A percentile compares a stretch with the other conserved stretches of the same genome.
Conservation (phyloP, 2,888 invertebrate species). For the Dendrolimus houi region DNA sequence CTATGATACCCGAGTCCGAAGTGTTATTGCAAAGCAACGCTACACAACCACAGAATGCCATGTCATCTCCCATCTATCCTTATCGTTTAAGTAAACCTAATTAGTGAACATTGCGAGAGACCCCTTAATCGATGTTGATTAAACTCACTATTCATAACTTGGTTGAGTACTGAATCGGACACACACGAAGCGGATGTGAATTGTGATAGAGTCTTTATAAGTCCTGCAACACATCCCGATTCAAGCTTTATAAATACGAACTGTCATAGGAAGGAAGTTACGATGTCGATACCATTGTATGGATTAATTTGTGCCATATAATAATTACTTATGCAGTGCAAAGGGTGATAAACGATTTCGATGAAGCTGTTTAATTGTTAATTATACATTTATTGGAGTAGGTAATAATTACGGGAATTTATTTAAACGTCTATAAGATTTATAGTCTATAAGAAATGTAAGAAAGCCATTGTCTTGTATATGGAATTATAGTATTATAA, state of each 20-base stretch:
- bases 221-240: constrained; percentile 19
- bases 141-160: neutral
- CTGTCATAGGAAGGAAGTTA: constrained; percentile 31
- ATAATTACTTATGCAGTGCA: too few species aligned
- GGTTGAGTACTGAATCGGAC: constrained; percentile 13
- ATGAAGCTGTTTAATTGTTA: too few species aligned
- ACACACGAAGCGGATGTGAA: constrained; percentile 40
- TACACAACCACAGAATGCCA: neutral
- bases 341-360: too few species aligned
- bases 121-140: neutral
- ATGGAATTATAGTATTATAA: too few species aligned
- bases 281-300: constrained; percentile 12
- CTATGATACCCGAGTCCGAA: neutral
- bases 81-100: neutral
- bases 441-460: too few species aligned
- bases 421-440: too few species aligned
- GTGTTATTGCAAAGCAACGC: neutral
- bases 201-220: constrained; percentile 32
- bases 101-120: neutral
- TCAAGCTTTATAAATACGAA: constrained; percentile 11
- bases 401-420: too few species aligned
- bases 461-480: too few species aligned
- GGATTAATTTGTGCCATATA: neutral
- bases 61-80: neutral
- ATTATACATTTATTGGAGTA: too few species aligned